Conservation (phyloP, 2,888 invertebrate genomes). For the Ligdia adustata region DNA sequence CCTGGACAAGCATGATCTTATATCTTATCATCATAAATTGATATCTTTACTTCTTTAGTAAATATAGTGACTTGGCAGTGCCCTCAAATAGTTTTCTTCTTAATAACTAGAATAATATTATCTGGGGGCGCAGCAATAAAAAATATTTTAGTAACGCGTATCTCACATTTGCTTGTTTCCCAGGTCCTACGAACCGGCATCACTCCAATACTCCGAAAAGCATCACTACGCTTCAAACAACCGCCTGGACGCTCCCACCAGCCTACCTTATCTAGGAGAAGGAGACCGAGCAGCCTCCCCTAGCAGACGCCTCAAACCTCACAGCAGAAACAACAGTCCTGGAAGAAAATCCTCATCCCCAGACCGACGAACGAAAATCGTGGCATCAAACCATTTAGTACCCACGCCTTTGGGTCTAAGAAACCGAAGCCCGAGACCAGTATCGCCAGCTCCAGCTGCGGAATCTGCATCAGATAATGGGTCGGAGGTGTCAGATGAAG, state of each 20-base stretch:
- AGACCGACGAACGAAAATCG: conserved; percentile 68
- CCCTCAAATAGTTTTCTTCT: too few species aligned
- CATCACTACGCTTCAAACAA: conserved; percentile 64
- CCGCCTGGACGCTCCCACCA: conserved; percentile 65
- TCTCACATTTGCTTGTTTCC: too few species aligned
- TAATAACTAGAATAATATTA: too few species aligned
- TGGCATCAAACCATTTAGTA: conserved; percentile 72
- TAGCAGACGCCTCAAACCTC: conserved; percentile 58
- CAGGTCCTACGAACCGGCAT: conserved; percentile 60
- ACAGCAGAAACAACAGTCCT: conserved; percentile 65
- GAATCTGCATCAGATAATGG: conserved; percentile 90
- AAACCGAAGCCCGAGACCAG: conserved; percentile 69
- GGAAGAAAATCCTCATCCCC: conserved; percentile 73
- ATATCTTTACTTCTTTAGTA: too few species aligned
- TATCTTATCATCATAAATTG: too few species aligned
- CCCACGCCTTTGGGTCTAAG: conserved; percentile 75
- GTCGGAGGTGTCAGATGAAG: conserved; percentile 93
- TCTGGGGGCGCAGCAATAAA: too few species aligned
- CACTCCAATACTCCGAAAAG: conserved; percentile 65
- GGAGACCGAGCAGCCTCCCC: conserved; percentile 68
- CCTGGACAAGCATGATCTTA: too few species aligned
- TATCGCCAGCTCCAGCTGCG: conserved; percentile 82
- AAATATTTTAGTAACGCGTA: too few species aligned
- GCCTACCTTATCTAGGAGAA: conserved; percentile 72
- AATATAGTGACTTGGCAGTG: too few species aligned